Base-by-base conservation (phyloP, 1,140 invertebrate species). In the Ostrea denselamellosa region DNA sequence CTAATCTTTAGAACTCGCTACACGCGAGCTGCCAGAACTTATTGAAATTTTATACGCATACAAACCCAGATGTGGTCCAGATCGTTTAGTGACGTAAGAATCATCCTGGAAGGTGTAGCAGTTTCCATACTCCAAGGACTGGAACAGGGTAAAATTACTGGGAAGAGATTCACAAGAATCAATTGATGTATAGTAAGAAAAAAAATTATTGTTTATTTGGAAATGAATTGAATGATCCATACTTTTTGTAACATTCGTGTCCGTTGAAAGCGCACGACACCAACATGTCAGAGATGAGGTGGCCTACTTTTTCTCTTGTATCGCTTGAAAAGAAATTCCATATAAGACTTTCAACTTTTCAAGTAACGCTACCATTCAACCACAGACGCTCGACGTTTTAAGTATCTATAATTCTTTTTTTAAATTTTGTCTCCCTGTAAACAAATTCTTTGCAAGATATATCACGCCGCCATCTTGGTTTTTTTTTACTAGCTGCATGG, bases 61-160 rank as follows among this genome's bases (percentile, higher is more conserved):
- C 68, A 34, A 28, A 91, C 90, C 91, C 56, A 88, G 28, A 8
- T 81, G 62, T 17, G 89, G 91, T 12, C 91, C 91, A 25, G 90
- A 91, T 56, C 85, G n/a, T 34, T 88, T 86, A 14, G 88, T 86
- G 17, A 89, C 62, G 22, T 90, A 91, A 51, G 90, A 88, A 1
- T 22, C 19, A 28, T 87, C 85, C 77, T 89, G 83, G 19, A 91
- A 53, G 14, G 90, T 90, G 88, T 68, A 91, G 65, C 90, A 91
- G 62, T 91, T 91, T 9, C 90, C 90, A 68, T 90, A 91, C 12
- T 89, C 86, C 14, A 88, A 44, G 51, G 89, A 87, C 83, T 89
- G 88, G 25, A 85, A 84, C 28, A 87, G 62, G 52, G 10, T 58
- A 53, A 89, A 89, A 52, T 89, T 52, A 9, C 88, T 89, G 53